Evolutionary conservation across 1,140 invertebrate genomes (phyloP), one percentile per base, ranked within the genome.

Genomic region (Danaus melanippus): DNA sequence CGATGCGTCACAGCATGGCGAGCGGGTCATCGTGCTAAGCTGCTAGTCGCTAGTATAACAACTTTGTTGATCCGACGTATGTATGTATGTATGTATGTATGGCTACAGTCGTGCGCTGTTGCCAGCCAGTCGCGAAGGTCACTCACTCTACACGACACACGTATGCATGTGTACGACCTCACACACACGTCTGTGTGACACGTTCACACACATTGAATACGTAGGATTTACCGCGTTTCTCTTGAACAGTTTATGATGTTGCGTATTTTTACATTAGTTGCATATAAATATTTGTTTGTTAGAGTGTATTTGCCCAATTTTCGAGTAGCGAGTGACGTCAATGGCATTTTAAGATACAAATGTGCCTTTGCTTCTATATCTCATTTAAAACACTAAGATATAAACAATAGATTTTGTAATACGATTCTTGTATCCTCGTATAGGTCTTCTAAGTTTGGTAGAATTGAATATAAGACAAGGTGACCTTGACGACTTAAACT

Each of bases 21-120:
- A 62, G 46, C 74, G 65, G 77, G 75, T 80, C 77, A 80, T 79
- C 76, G 76, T 77, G 71, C 74, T 74, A 70, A 74, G 64, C 68
- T 55, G 44, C 60, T 32, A 32, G 53, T 21, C 60, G 55, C 60
- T 49, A 56, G 47, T 64, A 68, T 56, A 66, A 49, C 54, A 52
- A 60, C 65, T 54, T 66, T 69, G 64, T 71, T 67, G 65, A 71
- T 68, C 61, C 58, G 56, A 54, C 65, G 55, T 62, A 67, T 50
- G 21, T 63, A 32, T 66, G 55, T 62, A 67, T 50, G 21, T 63
- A 32, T 32, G 53, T 64, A 64, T 45, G 43, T 70, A 60, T 59
- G 61, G 44, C 43, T 56, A 32, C 21, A 50, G 60, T 63, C 55
- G 60, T 71, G 70, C 63, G 50, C 60, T 71, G 74, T 75, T 75